Conservation (phyloP, 2,888 invertebrate genomes). For the Limulus polyphemus region DNA sequence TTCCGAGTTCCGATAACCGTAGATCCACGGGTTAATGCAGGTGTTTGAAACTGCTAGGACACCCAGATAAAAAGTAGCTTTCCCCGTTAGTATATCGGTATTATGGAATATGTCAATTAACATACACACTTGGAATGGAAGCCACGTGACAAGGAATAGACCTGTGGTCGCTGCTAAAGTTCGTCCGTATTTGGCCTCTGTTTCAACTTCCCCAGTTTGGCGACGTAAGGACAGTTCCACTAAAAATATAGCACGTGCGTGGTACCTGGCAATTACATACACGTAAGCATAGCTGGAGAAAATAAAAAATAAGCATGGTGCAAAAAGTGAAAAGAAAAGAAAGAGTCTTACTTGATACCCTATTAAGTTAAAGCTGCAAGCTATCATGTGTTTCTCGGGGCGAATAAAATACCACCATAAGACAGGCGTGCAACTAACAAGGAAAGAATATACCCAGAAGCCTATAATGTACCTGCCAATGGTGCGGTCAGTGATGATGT, state of each 20-base stretch:
- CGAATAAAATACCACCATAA: conserved; percentile 38
- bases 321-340: conserved; percentile 48
- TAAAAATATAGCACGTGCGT: conserved; percentile 50
- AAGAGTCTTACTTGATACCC: conserved; percentile 43
- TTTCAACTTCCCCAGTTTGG: conserved; percentile 24
- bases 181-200: conserved; percentile 46
- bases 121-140: conserved; percentile 46
- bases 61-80: conserved; percentile 45
- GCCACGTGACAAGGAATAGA: conserved; percentile 48
- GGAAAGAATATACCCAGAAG: conserved; percentile 47
- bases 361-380: conserved; percentile 35
- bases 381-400: conserved; percentile 7
- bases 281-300: conserved; percentile 50
- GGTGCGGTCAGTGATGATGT: conserved; percentile 49
- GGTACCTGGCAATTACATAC: conserved; percentile 49
- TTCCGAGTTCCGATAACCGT: conserved; percentile 51
- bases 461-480: conserved; percentile 46
- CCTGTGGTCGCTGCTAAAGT: conserved; percentile 51
- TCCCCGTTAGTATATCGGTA: conserved; percentile 38
- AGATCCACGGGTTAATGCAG: conserved; percentile 52
- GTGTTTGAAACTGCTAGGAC: conserved; percentile 48
- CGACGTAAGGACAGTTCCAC: conserved; percentile 45
- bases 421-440: conserved; percentile 46
- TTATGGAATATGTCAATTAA: conserved; percentile 28
- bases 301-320: conserved; percentile 47